Base-by-base conservation (phyloP, 2,888 invertebrate species). In the Napeogenes inachia region DNA sequence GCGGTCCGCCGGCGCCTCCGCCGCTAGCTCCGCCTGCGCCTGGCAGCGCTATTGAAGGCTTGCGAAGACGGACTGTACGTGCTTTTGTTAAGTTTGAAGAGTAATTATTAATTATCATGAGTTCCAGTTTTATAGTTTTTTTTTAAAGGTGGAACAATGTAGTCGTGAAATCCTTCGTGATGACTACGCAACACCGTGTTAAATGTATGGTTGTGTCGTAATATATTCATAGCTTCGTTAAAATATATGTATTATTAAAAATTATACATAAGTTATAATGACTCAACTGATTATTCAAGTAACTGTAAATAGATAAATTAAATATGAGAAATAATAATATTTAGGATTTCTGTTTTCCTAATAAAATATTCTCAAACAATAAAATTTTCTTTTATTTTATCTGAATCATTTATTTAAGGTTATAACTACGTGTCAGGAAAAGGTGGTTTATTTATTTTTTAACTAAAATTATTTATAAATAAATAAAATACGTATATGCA, bases 201-300 rank as follows among this genome's bases (percentile, higher is more conserved):
- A 85, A 89, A 87, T 87, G 82, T 90, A 91, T 91, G 91, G 91
- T 91, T 91, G 91, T 91, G 91, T 91, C 91, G 85, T 90, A 89
- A 87, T 84, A 87, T 89, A 89, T 88, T 79, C 84, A 86, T 89
- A 88, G 88, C 85, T 89, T 89, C 84, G 89, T 89, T 88, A 85
- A 80, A 78, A 72, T 79, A 81, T 80, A 77, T 79, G 81, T 85
- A 86, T 79, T 84, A 84, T 75, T 84, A 84, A 84, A 79, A 63
- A 77, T 76, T 85, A 84, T 80, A 80, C 78, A 77, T 88, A 88
- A 81, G 83, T 82, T 81, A 80, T 73, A 77, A 82, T 84, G 80
- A 80, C 81, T 81, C 71, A 80, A 79, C 77, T 82, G 81, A 89
- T 82, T 84, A 83, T 77, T 80, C 80, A 71, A 78, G 79, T 83